Evolutionary conservation across 1,140 invertebrate genomes (phyloP).

Genomic region (Drosophila setifemur): DNA sequence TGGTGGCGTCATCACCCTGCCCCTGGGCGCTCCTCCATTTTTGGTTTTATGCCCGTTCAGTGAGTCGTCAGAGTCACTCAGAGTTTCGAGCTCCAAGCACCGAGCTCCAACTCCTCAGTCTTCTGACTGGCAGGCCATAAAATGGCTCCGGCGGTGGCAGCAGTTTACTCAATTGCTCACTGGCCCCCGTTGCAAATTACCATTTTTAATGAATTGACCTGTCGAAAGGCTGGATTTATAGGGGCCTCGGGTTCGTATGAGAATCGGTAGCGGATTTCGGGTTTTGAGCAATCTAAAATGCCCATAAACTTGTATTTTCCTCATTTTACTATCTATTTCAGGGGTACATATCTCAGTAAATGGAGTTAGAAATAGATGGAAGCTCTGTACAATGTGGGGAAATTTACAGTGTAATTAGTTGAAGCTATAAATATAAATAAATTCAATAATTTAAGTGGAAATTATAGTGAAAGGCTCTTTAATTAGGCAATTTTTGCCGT

Average conservation of each 20-base stretch:
- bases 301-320: too few relatives aligned
- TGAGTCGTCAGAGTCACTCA: not conserved
- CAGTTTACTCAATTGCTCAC: slow-evolving; percentile 19
- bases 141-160: slow-evolving; percentile 29
- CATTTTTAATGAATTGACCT: slow-evolving; percentile 62
- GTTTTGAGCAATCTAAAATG: not conserved
- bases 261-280: slow-evolving; percentile 1
- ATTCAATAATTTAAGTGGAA: too few relatives aligned
- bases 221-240: slow-evolving; percentile 44
- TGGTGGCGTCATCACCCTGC: too few relatives aligned
- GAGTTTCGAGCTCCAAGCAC: not conserved
- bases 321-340: too few relatives aligned
- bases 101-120: not conserved
- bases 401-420: too few relatives aligned
- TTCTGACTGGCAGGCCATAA: slow-evolving; percentile 39
- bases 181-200: slow-evolving; percentile 48
- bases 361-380: too few relatives aligned
- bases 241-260: not conserved
- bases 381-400: too few relatives aligned
- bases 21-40: slow-evolving; percentile 21
- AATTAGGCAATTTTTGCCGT: too few relatives aligned
- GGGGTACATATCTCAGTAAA: too few relatives aligned
- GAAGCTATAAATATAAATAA: too few relatives aligned
- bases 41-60: slow-evolving; percentile 23
- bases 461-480: too few relatives aligned